These are phyloP conservation scores for Daboia siamensis DNA, from an alignment of 2,113 vertebrate genomes.

Conservation along the genomic window DNA sequence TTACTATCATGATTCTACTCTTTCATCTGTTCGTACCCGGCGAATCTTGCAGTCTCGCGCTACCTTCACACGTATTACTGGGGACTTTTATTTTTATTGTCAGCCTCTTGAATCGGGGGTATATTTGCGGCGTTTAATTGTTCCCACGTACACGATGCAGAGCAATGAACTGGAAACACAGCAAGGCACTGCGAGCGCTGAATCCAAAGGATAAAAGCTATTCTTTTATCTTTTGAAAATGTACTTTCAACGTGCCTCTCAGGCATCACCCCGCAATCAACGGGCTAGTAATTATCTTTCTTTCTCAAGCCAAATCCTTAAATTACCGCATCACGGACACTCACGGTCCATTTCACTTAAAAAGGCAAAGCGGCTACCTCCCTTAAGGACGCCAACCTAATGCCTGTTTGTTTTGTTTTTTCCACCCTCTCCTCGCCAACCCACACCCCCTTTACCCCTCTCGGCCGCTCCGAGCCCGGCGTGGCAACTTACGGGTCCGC, in stretches of 20 bases:
- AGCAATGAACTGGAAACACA: neutral
- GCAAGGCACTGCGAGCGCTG: neutral
- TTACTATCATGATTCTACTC: neutral
- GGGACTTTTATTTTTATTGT: neutral
- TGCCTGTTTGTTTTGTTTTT: neutral
- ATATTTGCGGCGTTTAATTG: neutral
- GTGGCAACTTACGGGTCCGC: slow-evolving; percentile 83
- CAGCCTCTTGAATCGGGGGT: neutral
- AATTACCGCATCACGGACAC: neutral
- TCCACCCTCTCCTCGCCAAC: neutral
- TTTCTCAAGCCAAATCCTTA: neutral
- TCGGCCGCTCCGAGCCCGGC: neutral
- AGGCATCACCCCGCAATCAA: neutral
- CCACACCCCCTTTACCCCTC: neutral
- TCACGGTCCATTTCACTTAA: neutral
- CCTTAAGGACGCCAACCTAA: neutral
- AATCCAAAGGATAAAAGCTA: neutral
- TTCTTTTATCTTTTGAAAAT: neutral
- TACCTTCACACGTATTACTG: neutral
- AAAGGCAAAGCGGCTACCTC: neutral
- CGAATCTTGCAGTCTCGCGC: neutral
- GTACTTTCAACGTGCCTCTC: neutral
- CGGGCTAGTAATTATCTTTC: neutral
- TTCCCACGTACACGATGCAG: neutral
- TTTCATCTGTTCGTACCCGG: neutral